These are phyloP conservation scores for Celastrina argiolus DNA, from an alignment of 2,888 invertebrate species.

Conservation along the genomic window DNA sequence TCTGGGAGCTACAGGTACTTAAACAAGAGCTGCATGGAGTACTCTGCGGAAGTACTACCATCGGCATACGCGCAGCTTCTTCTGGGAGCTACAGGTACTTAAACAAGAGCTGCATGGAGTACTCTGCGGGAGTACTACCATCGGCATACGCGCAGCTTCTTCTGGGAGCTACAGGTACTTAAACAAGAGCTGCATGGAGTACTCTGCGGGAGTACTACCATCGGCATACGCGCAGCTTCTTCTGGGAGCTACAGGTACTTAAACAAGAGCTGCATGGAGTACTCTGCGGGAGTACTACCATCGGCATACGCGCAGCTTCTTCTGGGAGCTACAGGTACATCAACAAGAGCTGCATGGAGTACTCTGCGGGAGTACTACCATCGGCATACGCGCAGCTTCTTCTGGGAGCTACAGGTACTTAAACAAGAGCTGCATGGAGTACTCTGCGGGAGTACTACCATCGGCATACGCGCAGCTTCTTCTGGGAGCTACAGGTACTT, in stretches of 20 bases:
- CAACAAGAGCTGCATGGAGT: conserved; percentile 72
- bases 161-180: conserved; percentile 89
- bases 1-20: conserved; percentile 89
- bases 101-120: conserved; percentile 71
- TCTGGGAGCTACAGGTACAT: conserved; percentile 89
- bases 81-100: conserved; percentile 89
- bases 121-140: conserved; percentile 88
- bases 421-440: conserved; percentile 71
- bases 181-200: conserved; percentile 71
- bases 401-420: conserved; percentile 89
- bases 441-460: conserved; percentile 88
- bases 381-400: conserved; percentile 86
- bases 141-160: conserved; percentile 86
- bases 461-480: conserved; percentile 86
- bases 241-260: conserved; percentile 89
- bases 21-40: conserved; percentile 71
- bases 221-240: conserved; percentile 86
- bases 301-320: conserved; percentile 86
- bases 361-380: conserved; percentile 88
- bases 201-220: conserved; percentile 88
- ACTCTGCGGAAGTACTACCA: conserved; percentile 88
- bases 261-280: conserved; percentile 71
- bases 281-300: conserved; percentile 88
- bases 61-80: conserved; percentile 86
- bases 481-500: conserved; percentile 89